phyloP scores from a whole-genome alignment of 2,888 invertebrate genomes.

The Tenodera sinensis region DNA sequence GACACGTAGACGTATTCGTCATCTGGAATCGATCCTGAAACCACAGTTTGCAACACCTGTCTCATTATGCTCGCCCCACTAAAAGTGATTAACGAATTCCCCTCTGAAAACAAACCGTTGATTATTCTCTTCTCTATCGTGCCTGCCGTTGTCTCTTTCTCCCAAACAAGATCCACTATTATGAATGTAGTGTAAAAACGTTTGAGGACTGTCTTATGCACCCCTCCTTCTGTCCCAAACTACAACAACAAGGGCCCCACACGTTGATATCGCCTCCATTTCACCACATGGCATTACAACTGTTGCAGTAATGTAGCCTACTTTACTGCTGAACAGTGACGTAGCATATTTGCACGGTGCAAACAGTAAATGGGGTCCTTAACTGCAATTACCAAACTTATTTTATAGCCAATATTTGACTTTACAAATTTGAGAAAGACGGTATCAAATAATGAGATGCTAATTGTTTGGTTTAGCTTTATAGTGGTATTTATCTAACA shows the following conservation, averaged over 20 bases:
- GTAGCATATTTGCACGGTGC: too few species aligned
- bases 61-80: not conserved
- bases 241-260: not conserved
- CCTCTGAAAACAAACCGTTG: not conserved
- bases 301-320: not conserved
- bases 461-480: too few species aligned
- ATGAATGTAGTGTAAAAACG: not conserved
- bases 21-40: not conserved
- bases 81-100: not conserved
- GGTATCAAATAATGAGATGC: too few species aligned
- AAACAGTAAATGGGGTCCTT: too few species aligned
- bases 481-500: too few species aligned
- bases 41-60: not conserved
- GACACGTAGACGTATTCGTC: too few species aligned
- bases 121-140: not conserved
- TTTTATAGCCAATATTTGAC: too few species aligned
- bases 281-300: conserved; percentile 1
- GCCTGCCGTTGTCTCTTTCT: not conserved
- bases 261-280: conserved; percentile 1
- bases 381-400: too few species aligned
- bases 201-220: not conserved
- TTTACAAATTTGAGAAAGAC: too few species aligned
- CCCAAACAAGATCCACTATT: not conserved
- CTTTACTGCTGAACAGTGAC: not conserved
- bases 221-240: not conserved